Base-by-base conservation (phyloP, 2,888 invertebrate genomes). In the Taenaris catops region DNA sequence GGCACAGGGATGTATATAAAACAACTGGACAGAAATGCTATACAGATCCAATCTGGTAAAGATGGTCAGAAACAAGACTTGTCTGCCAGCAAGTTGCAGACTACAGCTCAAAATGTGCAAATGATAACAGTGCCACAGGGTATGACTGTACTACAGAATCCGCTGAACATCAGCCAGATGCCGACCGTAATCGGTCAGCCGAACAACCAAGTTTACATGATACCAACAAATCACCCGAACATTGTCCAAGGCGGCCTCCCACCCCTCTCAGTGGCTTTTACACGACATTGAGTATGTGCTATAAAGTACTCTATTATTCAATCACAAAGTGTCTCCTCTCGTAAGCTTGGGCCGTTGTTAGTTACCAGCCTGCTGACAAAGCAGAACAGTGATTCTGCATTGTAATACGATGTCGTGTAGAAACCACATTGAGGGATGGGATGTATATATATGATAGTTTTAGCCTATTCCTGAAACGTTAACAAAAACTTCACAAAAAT, bases 101-200 rank as follows among this genome's bases (percentile, higher is more conserved):
- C 62, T 46, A 47, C 74, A 0, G 53, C 73, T 0, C 84, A 86
- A 35, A 86, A 86, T 44, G 71, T 86, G 3, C 84, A 86, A 53
- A 86, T 86, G 84, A 81, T 86, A 40, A 81, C 81, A 0, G 79
- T 86, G 0, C 84, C 84, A 0, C 81, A 69, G 26, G 84, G 84
- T 17, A 84, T 84, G 83, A 83, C 84, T 0, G 79, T 86, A 0
- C 49, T 86, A 1, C 84, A 84, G 40, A 84, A 83, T 43, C 83
- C 78, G 0, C 45, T 86, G 2, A 83, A 79, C 39, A 68, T 86
- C 20, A 58, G 75, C 43, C 84, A 84, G 46, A 70, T 81, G 58
- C 80, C 73, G 1, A 69, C 75, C 0, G 55, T 83, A 35, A 56
- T 84, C 2, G 81, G 81, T 0, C 86, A 84, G 37, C 73, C 63